Base-by-base conservation (phyloP, 2,888 invertebrate species). In the Cheilosia vernalis region DNA sequence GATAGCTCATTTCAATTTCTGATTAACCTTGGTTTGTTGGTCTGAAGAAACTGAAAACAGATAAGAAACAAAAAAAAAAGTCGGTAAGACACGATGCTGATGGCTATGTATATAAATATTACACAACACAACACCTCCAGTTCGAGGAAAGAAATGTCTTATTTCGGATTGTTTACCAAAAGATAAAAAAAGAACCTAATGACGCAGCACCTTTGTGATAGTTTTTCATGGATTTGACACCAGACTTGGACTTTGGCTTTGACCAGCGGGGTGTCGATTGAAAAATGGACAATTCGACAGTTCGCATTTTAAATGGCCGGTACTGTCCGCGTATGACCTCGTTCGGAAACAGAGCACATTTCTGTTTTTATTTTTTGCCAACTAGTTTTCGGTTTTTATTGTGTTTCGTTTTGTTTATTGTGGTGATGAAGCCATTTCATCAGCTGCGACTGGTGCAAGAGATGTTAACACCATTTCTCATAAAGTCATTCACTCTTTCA, bases 1-100 rank as follows among this genome's bases (percentile, higher is more conserved):
- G 81, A 53, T 64, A 37, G 42, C 53, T 42, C 77, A 72, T 73
- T 78, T 77, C 51, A 77, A 53, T 82, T 56, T 67, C 78, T 55
- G 60, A 83, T 78, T 79, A 83, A 83, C 83, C 83, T 83, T 83
- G 83, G 72, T 42, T 63, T 51, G 63, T 33, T 60, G 47, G 51
- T 40, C 66, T 53, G 24, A 82, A 74, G 56, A 78, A 40, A 56
- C 55, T 24, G 19, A 49, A 64, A 58, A 30, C 7, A 66, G 17
- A 56, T 24, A 42, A 76, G 40, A 67, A 77, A 33, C 27, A 63
- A 58, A 53, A 58, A 63, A 58, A 53, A 33, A 27, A 17, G 30
- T 9, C 30, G 30, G 30, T 30, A 61, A 70, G 33, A 44, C 24
- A 33, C 37, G 24, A 53, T 40, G 69, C 76, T 70, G 58, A 17